Percentiles rank a stretch among this genome's conserved stretches.
Conservation (phyloP, 2,888 invertebrate genomes). For the Hipparchia semele region DNA sequence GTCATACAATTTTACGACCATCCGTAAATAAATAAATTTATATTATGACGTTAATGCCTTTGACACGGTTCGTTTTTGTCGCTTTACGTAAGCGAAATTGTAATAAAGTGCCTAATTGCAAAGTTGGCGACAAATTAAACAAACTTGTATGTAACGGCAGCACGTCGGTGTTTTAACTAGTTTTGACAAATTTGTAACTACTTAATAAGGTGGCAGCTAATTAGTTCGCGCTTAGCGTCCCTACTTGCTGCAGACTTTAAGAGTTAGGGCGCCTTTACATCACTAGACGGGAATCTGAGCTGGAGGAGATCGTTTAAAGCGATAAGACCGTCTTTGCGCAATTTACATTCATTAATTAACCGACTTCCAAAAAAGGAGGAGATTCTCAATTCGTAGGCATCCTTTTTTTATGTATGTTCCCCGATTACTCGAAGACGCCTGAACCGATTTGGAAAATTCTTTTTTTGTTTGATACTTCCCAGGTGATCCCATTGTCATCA, state of each 20-base stretch:
- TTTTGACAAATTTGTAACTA: slow-evolving; percentile 61
- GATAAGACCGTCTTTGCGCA: no score
- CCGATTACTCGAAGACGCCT: no score
- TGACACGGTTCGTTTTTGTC: slow-evolving; percentile 10
- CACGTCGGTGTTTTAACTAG: slow-evolving; percentile 49
- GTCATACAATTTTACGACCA: background rate
- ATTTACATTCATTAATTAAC: no score
- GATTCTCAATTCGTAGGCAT: no score
- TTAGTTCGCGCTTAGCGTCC: slow-evolving; percentile 44
- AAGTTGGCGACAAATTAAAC: slow-evolving; percentile 36
- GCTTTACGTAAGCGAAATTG: slow-evolving; percentile 5
- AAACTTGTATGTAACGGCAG: slow-evolving; percentile 35
- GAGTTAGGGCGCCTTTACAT: background rate
- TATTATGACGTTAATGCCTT: slow-evolving; percentile 10
- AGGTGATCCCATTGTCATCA: no score
- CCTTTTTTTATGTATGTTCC: no score
- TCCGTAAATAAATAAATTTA: background rate
- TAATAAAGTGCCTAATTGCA: slow-evolving; percentile 15
- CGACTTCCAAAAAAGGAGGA: no score
- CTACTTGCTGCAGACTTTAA: background rate
- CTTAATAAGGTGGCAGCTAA: slow-evolving; percentile 53
- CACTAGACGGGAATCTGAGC: no score
- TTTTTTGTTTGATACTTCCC: no score
- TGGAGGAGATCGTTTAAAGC: no score
- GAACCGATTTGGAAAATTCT: no score